Base-by-base conservation (phyloP, 2,113 vertebrate genomes). In the Fukomys damarensis region DNA sequence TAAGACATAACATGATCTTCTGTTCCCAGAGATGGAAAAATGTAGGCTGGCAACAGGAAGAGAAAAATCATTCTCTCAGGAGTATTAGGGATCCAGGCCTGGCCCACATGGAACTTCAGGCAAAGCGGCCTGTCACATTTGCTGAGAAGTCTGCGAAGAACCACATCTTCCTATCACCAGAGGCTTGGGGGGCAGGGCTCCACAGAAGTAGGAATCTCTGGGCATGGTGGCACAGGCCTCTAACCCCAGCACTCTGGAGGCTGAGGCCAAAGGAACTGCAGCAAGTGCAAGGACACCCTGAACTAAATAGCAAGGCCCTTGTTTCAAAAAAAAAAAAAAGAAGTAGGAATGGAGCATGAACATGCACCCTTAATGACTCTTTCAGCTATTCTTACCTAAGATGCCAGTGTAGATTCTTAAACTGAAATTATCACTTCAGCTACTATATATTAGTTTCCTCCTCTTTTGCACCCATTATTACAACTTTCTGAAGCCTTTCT, bases 1-100 rank as follows among this genome's bases (percentile, higher is more conserved):
- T 92, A 32, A 93, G 97, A 32, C 97, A 97, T 66, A 97, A 81
- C 89, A 12, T 97, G 97, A 52, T 97, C 96, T 86, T 96, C 96
- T 16, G 93, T 12, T 24, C 56, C 86, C 38, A 94, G 76, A 2
- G 86, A n/a, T 85, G 94, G 89, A 59, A 97, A 97, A 70, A 72
- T 87, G 32, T 24, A 76, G 26, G 26, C 26, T 76, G 72, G 26
- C 28, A 76, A 76, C 72, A 76, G 41, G 26, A 76, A 46, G 24
- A 76, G 72, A 76, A 30, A 76, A 76, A 46, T 30, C 72, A 74
- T 46, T 12, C n/a, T 46, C 13, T 46, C 41, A 38, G 68, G 20
- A 72, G 68, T 72, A 41, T 72, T 72, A 24, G 68, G 35, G 2
- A 41, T n/a, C n/a, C 35, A 19, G 41, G 13, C 43, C 72, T 76